Percentiles rank a stretch among this genome's conserved stretches.
These are phyloP conservation scores for Chelonus insularis DNA, from an alignment of 1,140 invertebrate species.

Conservation along the genomic window DNA sequence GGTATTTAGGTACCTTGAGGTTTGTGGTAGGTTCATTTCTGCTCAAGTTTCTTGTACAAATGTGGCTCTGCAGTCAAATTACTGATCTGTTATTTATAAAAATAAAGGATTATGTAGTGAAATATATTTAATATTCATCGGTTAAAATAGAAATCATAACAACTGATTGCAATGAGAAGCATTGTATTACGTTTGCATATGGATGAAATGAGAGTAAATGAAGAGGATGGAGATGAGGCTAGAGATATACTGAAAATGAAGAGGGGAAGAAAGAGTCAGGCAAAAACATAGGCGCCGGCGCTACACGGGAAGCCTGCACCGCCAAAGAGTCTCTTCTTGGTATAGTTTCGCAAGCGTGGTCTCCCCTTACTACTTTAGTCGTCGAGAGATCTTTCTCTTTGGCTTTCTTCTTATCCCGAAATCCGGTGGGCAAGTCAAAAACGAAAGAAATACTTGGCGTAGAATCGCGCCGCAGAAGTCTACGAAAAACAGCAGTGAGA, in stretches of 20 bases:
- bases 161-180: no score
- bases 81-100: no score
- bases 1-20: no score
- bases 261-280: conserved; percentile 11
- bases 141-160: no score
- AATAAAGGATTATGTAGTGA: no score
- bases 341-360: conserved; percentile 40
- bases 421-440: conserved; percentile 35
- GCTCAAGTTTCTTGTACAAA: no score
- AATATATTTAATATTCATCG: no score
- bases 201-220: neutral
- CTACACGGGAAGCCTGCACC: conserved; percentile 40
- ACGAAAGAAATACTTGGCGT: conserved; percentile 1
- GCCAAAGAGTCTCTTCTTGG: conserved; percentile 45
- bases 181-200: neutral
- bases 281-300: conserved; percentile 50
- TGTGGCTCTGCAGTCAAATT: no score
- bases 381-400: conserved; percentile 8
- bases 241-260: conserved; percentile 5
- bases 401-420: conserved; percentile 35
- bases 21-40: no score
- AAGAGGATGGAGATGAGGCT: conserved; percentile 11
- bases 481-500: neutral
- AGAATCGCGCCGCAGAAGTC: conserved; percentile 3
- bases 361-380: neutral